These are phyloP conservation scores for Drusus annulatus DNA, from an alignment of 1,140 invertebrate species.

Conservation along the genomic window DNA sequence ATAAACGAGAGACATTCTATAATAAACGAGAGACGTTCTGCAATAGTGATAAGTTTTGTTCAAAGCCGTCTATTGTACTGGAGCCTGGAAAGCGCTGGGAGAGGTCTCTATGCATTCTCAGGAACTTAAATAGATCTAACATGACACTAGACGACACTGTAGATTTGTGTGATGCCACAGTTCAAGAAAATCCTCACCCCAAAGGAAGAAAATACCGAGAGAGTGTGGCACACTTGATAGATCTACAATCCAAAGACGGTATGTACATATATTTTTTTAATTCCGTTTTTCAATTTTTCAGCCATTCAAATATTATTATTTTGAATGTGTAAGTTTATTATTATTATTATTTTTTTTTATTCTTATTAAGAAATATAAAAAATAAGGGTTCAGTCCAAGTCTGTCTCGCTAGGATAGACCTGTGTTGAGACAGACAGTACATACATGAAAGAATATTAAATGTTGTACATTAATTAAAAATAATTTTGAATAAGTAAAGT, in stretches of 20 bases:
- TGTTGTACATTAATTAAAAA: too few species aligned
- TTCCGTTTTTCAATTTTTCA: too few species aligned
- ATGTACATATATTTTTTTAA: slow-evolving; percentile 30
- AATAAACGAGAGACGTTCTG: neutral
- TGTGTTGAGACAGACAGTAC: too few species aligned
- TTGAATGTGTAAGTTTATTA: too few species aligned
- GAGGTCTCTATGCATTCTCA: slow-evolving; percentile 67
- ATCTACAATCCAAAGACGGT: slow-evolving; percentile 64
- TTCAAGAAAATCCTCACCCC: slow-evolving; percentile 58
- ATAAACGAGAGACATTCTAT: neutral
- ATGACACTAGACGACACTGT: slow-evolving; percentile 19
- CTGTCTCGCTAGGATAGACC: too few species aligned
- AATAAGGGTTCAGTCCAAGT: too few species aligned
- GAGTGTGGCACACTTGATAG: slow-evolving; percentile 66
- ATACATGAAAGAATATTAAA: too few species aligned
- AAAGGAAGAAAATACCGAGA: slow-evolving; percentile 68
- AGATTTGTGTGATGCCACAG: slow-evolving; percentile 26
- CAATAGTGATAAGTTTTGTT: neutral
- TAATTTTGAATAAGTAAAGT: too few species aligned
- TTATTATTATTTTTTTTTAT: too few species aligned
- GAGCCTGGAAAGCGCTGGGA: slow-evolving; percentile 69
- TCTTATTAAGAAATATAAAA: too few species aligned
- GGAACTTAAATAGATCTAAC: slow-evolving; percentile 65
- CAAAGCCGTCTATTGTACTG: slow-evolving; percentile 19
- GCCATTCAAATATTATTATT: too few species aligned